phyloP scores from a whole-genome alignment of 2,797 vertebrate species.

The Taenioides sp. region DNA sequence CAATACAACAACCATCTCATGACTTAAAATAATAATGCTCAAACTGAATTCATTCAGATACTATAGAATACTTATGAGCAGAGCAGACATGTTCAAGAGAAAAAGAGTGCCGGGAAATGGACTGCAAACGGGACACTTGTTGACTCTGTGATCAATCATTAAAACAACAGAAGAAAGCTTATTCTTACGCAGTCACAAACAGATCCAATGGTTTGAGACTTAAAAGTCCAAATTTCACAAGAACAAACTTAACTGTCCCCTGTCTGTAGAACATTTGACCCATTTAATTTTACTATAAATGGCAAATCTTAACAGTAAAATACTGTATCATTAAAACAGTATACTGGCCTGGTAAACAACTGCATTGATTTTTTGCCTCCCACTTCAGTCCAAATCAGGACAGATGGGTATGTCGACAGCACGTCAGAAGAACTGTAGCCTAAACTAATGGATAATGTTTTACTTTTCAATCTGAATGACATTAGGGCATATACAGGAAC shows the following conservation, averaged over 20 bases:
- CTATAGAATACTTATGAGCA: not conserved
- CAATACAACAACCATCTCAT: slow-evolving; percentile 6
- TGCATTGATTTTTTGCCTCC: slow-evolving; percentile 5
- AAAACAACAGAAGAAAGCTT: slow-evolving; percentile 38
- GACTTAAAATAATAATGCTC: slow-evolving; percentile 23
- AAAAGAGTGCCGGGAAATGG: slow-evolving; percentile 50
- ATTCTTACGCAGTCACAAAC: slow-evolving; percentile 40
- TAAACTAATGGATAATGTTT: not conserved
- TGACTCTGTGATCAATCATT: slow-evolving; percentile 78
- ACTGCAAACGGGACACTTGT: slow-evolving; percentile 60
- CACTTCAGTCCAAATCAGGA: slow-evolving; percentile 5
- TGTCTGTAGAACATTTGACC: not conserved
- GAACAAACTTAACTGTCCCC: not conserved
- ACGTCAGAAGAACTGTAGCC: not conserved
- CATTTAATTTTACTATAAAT: not conserved
- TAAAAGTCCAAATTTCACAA: not conserved
- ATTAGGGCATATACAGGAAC: not conserved
- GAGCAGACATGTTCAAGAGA: slow-evolving; percentile 35
- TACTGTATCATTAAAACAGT: not conserved
- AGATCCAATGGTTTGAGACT: not conserved
- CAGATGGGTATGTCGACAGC: not conserved
- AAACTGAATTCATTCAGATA: slow-evolving; percentile 11
- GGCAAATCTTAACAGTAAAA: not conserved
- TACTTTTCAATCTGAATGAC: not conserved
- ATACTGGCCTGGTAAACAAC: not conserved